Percentiles rank a stretch among this genome's conserved stretches.
phyloP scores from a whole-genome alignment of 1,140 invertebrate species.

The Drosophila azteca region DNA sequence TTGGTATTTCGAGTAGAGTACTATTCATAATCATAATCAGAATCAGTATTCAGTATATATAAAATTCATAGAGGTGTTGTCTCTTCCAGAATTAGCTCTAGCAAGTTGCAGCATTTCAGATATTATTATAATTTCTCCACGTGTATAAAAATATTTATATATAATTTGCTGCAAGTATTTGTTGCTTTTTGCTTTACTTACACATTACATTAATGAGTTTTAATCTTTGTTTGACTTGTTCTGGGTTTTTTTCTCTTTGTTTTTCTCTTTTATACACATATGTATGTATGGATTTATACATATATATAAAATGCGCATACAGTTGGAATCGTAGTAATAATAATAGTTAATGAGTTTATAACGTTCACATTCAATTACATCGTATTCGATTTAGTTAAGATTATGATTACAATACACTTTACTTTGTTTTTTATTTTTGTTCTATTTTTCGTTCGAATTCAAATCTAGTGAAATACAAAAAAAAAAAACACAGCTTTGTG shows the following conservation, averaged over 20 bases:
- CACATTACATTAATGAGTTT: constrained; percentile 78
- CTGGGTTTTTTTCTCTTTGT: constrained; percentile 21
- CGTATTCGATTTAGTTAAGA: constrained; percentile 54
- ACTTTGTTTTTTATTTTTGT: constrained; percentile 7
- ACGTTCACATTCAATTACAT: constrained; percentile 63
- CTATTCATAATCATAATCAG: constrained; percentile 35
- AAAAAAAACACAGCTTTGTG: constrained; percentile 20
- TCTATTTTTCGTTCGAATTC: constrained; percentile 21
- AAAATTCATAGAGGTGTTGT: constrained; percentile 63
- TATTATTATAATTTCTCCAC: constrained; percentile 50
- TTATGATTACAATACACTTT: constrained; percentile 45
- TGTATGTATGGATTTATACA: too few relatives aligned
- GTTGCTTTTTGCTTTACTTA: constrained; percentile 55
- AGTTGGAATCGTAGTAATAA: constrained; percentile 62
- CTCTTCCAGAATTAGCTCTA: constrained; percentile 26
- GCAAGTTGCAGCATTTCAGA: constrained; percentile 45
- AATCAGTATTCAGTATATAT: constrained; percentile 47
- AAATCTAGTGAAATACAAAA: constrained; percentile 12
- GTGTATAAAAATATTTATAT: constrained; percentile 80
- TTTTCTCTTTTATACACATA: constrained; percentile 8
- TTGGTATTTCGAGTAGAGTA: constrained; percentile 48
- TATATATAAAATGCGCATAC: constrained; percentile 52
- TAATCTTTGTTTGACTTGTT: constrained; percentile 46
- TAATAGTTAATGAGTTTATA: constrained; percentile 66
- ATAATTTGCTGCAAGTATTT: constrained; percentile 70